Conservation (phyloP, 2,797 vertebrate species). For the Nyctibius grandis region DNA sequence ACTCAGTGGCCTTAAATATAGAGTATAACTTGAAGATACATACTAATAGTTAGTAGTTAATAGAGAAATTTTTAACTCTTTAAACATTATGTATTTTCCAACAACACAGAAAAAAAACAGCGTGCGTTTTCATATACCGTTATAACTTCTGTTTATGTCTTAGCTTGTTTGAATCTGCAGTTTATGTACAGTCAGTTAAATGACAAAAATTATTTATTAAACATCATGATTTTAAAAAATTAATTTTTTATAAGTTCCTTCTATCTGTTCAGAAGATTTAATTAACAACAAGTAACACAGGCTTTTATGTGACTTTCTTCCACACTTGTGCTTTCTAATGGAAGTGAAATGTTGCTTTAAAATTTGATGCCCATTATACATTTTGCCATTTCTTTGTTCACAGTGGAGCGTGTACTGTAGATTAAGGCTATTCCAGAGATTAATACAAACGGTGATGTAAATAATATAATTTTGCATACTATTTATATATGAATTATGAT, state of each 20-base stretch:
- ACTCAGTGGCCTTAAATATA: not conserved
- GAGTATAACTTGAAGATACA: not conserved
- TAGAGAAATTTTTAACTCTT: not conserved
- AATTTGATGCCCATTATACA: not conserved
- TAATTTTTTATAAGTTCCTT: not conserved
- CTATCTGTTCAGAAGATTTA: not conserved
- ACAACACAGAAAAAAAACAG: not conserved
- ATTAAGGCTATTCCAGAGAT: not conserved
- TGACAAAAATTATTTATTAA: not conserved
- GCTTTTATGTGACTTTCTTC: not conserved
- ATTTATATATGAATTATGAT: not conserved
- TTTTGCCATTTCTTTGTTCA: not conserved
- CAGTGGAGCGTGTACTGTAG: not conserved
- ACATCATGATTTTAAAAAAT: not conserved
- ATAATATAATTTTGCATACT: not conserved
- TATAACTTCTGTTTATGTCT: not conserved
- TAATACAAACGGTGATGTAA: not conserved
- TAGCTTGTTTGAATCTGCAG: not conserved
- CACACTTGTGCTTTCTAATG: not conserved
- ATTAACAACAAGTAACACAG: not conserved
- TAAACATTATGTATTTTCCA: not conserved
- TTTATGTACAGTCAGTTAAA: not conserved
- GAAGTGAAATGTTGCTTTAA: not conserved
- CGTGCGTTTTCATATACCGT: not conserved
- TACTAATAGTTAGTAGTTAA: not conserved